Evolutionary conservation across 2,797 vertebrate species (phyloP).

Genomic region (Bovichtus variegatus): DNA sequence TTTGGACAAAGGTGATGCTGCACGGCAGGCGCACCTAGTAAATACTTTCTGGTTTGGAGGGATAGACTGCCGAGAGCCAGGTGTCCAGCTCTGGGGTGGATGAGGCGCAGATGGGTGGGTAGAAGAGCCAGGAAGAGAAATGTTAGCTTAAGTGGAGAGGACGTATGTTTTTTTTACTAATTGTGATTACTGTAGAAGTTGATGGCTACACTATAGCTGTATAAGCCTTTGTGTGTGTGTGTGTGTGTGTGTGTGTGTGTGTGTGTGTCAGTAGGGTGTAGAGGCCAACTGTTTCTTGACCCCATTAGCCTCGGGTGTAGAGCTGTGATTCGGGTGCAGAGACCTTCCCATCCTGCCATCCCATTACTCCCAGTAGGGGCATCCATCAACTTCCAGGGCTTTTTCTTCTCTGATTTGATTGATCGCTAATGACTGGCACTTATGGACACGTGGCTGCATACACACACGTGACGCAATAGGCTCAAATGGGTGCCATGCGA

Average conservation of each 20-base stretch:
- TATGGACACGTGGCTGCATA: constrained; percentile 49
- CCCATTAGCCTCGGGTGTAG: not conserved
- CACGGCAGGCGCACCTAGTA: constrained; percentile 50
- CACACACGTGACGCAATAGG: constrained; percentile 26
- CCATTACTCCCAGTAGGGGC: constrained; percentile 54
- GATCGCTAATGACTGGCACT: constrained; percentile 58
- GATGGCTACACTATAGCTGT: constrained; percentile 4
- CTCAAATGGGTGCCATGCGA: constrained; percentile 25
- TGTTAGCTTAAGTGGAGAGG: constrained; percentile 29
- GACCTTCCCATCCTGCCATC: constrained; percentile 46
- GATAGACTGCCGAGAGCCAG: not conserved
- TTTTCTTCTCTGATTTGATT: constrained; percentile 58
- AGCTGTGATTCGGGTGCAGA: constrained; percentile 58
- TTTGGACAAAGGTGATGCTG: constrained; percentile 52
- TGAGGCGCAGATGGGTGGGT: constrained; percentile 16
- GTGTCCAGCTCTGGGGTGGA: constrained; percentile 34
- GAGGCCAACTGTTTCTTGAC: not conserved
- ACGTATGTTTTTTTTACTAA: constrained; percentile 12
- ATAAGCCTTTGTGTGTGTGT: constrained; percentile 7
- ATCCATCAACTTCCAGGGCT: constrained; percentile 59
- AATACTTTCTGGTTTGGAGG: constrained; percentile 52
- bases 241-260: constrained; percentile 26
- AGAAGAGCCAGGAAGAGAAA: constrained; percentile 20
- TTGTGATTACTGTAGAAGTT: constrained; percentile 3
- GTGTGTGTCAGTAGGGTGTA: constrained; percentile 26